Evolutionary conservation across 2,797 vertebrate genomes (phyloP).

Genomic region (Manis javanica): DNA sequence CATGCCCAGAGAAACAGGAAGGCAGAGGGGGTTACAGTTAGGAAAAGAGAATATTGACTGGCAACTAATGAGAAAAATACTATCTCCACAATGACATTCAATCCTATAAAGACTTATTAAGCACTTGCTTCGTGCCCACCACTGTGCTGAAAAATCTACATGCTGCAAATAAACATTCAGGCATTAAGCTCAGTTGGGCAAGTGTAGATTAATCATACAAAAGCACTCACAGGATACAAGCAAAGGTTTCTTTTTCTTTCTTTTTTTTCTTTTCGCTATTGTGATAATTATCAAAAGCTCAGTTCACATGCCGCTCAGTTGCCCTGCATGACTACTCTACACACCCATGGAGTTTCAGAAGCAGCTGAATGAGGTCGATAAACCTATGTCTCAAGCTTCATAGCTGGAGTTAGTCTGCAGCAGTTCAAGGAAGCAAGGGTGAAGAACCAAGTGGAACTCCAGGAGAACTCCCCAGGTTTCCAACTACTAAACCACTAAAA

Average conservation of each 20-base stretch:
- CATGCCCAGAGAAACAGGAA: background rate
- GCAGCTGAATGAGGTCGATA: slow-evolving; percentile 57
- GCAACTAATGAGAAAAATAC: slow-evolving; percentile 72
- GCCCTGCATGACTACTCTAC: slow-evolving; percentile 54
- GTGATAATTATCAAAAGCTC: slow-evolving; percentile 64
- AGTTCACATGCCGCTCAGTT: slow-evolving; percentile 22
- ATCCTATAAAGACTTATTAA: slow-evolving; percentile 68
- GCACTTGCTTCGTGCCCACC: slow-evolving; percentile 48
- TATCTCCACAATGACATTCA: slow-evolving; percentile 43
- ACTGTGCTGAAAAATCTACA: slow-evolving; percentile 52
- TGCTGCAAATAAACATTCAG: slow-evolving; percentile 25
- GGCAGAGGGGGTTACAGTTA: slow-evolving; percentile 3
- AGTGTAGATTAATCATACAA: slow-evolving; percentile 47
- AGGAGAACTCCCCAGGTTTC: background rate
- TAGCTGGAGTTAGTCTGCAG: background rate
- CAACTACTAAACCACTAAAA: slow-evolving; percentile 18
- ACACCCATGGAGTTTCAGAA: slow-evolving; percentile 16
- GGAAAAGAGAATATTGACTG: slow-evolving; percentile 56
- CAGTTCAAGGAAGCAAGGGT: background rate
- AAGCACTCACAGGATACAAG: slow-evolving; percentile 54
- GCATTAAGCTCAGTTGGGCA: slow-evolving; percentile 12
- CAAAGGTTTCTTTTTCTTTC: background rate
- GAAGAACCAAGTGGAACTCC: slow-evolving; percentile 43
- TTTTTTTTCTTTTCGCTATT: background rate
- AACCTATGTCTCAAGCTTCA: background rate